Base-by-base conservation (phyloP, 2,888 invertebrate genomes). In the Hyalella azteca region DNA sequence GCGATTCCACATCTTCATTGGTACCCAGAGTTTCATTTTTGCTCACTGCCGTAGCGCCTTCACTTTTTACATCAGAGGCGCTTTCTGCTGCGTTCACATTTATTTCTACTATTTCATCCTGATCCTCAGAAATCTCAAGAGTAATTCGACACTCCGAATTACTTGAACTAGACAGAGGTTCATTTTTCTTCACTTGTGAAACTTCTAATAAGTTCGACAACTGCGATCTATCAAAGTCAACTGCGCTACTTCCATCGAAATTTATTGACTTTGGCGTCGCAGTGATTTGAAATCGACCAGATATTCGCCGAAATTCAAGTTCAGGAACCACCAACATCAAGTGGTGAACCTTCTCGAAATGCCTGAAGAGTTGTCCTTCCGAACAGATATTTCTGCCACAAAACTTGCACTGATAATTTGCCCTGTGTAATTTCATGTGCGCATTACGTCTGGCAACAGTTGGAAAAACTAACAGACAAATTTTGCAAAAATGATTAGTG, bases 301-400 rank as follows among this genome's bases (percentile, higher is more conserved):
- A 11, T 9, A 32, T 66, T n/a, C 19, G 66, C 66, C n/a, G 36
- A 11, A 36, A 22, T 66, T 66, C 66, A 15, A 66, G 13, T 36
- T 66, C 36, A 15, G 66, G 66, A 66, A 66, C 66, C 1, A 66
- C 66, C 7, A 66, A 36, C 7, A 36, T 19, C 32, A 66, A n/a
- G 15, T n/a, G 36, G 36, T 66, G 66, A 36, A 66, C 66, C 9
- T 66, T 29, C 29, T 66, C 66, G 19, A 66, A 36, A 29, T 66
- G 66, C 66, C 29, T 66, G 39, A 66, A 36, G 36, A 66, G n/a
- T 7, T 66, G 66, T 13, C 66, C 66, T 66, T 66, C 66, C 32
- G 66, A 66, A n/a, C 66, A 66, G 4, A 66, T 66, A n/a, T 36
- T 66, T 36, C 29, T 66, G 32, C 19, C 19, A 66, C 66, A 66